Evolutionary conservation across 2,797 vertebrate species (phyloP).

Genomic region (Scolopax bukidnonensis): DNA sequence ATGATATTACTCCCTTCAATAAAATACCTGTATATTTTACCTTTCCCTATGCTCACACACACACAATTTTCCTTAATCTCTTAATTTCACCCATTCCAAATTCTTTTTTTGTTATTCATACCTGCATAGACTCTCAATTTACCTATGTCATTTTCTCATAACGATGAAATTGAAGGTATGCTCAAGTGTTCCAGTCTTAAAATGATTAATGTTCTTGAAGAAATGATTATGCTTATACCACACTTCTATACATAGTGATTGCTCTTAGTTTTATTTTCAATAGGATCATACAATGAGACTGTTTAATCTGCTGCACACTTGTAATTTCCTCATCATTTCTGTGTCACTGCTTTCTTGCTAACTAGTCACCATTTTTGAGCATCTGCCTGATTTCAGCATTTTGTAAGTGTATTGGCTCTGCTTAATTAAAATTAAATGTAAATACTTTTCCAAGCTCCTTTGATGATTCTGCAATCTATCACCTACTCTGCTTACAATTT

Average conservation of each 20-base stretch:
- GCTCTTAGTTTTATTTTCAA: background rate
- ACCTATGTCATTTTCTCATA: background rate
- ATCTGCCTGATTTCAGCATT: background rate
- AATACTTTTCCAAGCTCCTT: background rate
- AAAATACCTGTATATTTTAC: background rate
- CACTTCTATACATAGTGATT: background rate
- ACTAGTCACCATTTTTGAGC: background rate
- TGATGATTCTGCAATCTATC: background rate
- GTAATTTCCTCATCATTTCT: background rate
- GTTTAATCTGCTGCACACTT: background rate
- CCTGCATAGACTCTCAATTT: background rate
- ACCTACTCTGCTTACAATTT: background rate
- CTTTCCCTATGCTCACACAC: background rate
- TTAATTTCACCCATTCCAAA: background rate
- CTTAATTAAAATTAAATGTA: background rate
- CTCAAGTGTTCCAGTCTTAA: background rate
- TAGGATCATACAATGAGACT: background rate
- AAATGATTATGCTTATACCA: background rate
- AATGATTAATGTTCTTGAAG: background rate
- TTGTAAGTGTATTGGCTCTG: background rate
- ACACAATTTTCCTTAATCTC: background rate
- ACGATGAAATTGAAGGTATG: background rate
- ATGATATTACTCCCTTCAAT: background rate
- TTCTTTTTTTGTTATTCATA: background rate
- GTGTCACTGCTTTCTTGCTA: background rate